Percentiles rank a stretch among this genome's conserved stretches.
phyloP scores from a whole-genome alignment of 2,797 vertebrate species.

The Sphenopsis melanotis region DNA sequence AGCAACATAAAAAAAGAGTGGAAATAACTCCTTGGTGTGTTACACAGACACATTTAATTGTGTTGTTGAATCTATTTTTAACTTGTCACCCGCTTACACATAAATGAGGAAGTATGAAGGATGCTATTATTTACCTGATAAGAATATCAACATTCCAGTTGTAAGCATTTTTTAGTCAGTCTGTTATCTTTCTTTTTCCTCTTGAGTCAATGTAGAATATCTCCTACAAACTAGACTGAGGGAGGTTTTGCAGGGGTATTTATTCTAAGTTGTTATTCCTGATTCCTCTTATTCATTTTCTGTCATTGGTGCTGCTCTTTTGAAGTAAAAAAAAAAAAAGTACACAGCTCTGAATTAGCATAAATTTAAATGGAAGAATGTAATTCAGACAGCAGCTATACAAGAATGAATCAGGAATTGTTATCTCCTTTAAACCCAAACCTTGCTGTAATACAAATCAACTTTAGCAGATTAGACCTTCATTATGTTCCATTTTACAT shows the following conservation, averaged over 20 bases:
- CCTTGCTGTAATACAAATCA: background rate
- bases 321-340: background rate
- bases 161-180: background rate
- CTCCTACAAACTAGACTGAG: background rate
- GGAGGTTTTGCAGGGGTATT: background rate
- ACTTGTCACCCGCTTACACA: background rate
- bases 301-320: background rate
- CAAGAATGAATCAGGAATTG: background rate
- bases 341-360: background rate
- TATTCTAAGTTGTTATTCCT: background rate
- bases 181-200: background rate
- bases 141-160: background rate
- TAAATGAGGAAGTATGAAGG: background rate
- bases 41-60: background rate
- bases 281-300: background rate
- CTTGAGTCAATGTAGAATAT: background rate
- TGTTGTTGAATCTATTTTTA: background rate
- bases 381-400: background rate
- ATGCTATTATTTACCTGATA: background rate
- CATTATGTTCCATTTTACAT: background rate
- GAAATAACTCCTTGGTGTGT: background rate
- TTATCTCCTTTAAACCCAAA: background rate
- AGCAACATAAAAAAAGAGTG: background rate
- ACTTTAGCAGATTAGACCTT: background rate
- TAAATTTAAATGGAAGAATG: background rate